Percentiles rank a stretch among this genome's conserved stretches.
Evolutionary conservation across 2,888 invertebrate species (phyloP).

Genomic region (Dione juno): DNA sequence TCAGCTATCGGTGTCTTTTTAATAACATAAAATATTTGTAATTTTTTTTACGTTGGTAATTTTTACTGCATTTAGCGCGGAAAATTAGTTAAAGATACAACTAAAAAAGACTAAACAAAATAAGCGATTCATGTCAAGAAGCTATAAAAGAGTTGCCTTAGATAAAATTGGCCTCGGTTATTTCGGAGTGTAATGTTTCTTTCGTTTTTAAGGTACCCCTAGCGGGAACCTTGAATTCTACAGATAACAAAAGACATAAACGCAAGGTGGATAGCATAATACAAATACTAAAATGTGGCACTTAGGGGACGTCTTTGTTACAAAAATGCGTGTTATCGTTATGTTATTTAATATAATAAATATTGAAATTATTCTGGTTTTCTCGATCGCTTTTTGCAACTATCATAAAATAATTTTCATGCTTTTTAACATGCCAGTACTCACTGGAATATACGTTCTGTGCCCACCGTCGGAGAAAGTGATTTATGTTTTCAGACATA

Average conservation of each 20-base stretch:
- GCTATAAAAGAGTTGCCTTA: conserved; percentile 19
- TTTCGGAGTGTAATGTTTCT: conserved; percentile 23
- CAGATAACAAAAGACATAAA: conserved; percentile 22
- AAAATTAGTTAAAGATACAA: background rate
- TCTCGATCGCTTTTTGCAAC: background rate
- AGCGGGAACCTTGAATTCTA: conserved; percentile 16
- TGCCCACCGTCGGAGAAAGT: conserved; percentile 66
- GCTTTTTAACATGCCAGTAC: conserved; percentile 1
- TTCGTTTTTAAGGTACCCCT: conserved; percentile 18
- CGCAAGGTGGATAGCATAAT: background rate
- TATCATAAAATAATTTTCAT: conserved; percentile 19
- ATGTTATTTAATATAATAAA: background rate
- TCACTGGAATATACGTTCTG: conserved; percentile 43
- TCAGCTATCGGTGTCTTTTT: too few species aligned
- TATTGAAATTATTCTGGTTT: background rate
- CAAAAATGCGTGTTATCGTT: background rate
- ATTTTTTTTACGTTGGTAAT: background rate
- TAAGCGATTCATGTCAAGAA: conserved; percentile 26
- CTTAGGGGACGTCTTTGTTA: background rate
- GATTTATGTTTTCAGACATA: conserved; percentile 46
- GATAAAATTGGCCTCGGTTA: conserved; percentile 30
- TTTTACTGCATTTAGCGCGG: background rate
- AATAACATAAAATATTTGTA: too few species aligned
- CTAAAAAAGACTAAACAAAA: background rate
- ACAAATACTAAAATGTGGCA: background rate